Evolutionary conservation across 2,888 invertebrate genomes (phyloP), one percentile per base, ranked within the genome.

Genomic region (Pachycephus smyrnensis): DNA sequence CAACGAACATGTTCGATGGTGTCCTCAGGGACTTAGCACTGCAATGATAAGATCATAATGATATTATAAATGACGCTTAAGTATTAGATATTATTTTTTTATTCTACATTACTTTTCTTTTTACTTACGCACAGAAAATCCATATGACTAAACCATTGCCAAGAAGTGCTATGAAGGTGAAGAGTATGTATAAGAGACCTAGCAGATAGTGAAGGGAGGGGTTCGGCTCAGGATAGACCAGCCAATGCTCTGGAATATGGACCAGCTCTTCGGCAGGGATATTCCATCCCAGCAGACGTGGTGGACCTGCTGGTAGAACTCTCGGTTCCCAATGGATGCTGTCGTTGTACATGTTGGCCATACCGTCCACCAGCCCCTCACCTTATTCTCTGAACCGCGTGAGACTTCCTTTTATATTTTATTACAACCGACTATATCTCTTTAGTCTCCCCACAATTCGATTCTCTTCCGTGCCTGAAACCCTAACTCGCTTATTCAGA

Each of bases 91-190:
- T 55, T 55, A 23, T 40, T 6, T 0, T 4, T 6, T 23, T 15
- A 40, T 40, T 40, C 15, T 23, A 23, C 1, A 40, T 40, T 40
- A 40, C 6, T 15, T 23, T 1, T 55, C 23, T 55, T 55, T 31
- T 12, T 75, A 93, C 95, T 94, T 91, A 96, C 96, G 95, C 93
- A 83, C 94, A 94, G 90, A 97, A 97, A 84, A 97, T 94, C 94
- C 96, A 97, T 84, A 97, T 94, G 82, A 97, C 97, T 75, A 97
- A 92, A 81, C 97, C 97, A 91, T 97, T 97, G 81, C 97, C 97
- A 69, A 95, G 91, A 12, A 96, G 92, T 6, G 97, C 94, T 76
- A 96, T 92, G 73, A 96, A 93, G 71, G 95, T 95, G 87, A 97
- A 96, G 87, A 95, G 95, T 76, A 94, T 93, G 89, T 97, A 97